These are phyloP conservation scores for Sialis lutaria DNA, from an alignment of 2,888 invertebrate genomes.

Conservation along the genomic window DNA sequence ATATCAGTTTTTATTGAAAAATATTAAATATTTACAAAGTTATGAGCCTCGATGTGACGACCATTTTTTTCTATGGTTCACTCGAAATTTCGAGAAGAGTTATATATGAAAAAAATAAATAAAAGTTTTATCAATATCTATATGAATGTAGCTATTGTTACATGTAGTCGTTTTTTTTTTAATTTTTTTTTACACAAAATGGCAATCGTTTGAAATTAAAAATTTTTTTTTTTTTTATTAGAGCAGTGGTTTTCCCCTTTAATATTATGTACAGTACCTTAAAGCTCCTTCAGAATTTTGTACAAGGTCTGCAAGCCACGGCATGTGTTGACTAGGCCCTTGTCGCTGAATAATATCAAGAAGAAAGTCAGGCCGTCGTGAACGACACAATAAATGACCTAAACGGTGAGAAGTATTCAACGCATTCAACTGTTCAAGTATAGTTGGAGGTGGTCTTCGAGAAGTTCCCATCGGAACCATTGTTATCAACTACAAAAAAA, in stretches of 20 bases:
- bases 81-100: neutral
- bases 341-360: constrained; percentile 82
- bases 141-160: too few species aligned
- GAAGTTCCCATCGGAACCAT: constrained; percentile 4
- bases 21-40: too few species aligned
- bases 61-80: neutral
- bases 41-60: too few species aligned
- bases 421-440: constrained; percentile 63
- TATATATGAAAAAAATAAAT: neutral
- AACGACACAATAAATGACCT: constrained; percentile 76
- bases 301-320: constrained; percentile 89
- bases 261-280: constrained; percentile 20
- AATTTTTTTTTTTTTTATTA: too few species aligned
- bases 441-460: constrained; percentile 21
- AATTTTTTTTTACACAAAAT: too few species aligned
- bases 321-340: constrained; percentile 59
- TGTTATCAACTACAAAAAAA: constrained; percentile 4
- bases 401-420: constrained; percentile 64
- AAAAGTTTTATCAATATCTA: too few species aligned
- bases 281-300: constrained; percentile 79
- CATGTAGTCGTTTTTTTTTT: too few species aligned
- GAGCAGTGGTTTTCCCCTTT: too few species aligned
- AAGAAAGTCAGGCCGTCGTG: constrained; percentile 80
- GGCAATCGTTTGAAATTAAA: too few species aligned
- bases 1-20: too few species aligned